Base-by-base conservation (phyloP, 2,797 vertebrate genomes). In the Simalia tracyae region DNA sequence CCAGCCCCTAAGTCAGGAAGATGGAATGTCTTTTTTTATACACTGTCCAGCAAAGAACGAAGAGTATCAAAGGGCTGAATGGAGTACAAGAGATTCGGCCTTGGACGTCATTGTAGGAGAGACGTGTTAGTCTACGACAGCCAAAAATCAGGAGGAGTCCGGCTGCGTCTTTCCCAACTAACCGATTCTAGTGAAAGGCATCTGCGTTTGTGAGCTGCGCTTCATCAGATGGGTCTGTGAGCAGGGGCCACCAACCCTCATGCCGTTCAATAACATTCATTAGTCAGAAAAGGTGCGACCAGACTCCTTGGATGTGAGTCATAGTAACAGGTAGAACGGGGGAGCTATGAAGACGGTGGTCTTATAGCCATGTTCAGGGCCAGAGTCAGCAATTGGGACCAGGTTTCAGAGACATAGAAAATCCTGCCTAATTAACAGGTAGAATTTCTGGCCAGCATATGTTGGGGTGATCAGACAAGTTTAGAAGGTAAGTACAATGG, bases 1-100 rank as follows among this genome's bases (percentile, higher is more conserved):
- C 42, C 42, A 42, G 3, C 89, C 42, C 84, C 42, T 81, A 92
- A 90, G 89, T 87, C 66, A 87, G 31, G 89, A 72, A 92, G 66
- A 64, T 56, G 85, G 85, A 84, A 84, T 64, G 84, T 56, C 87
- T n/a, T 24, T 85, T 42, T 92, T 61, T 15, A 46, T 84, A 59
- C 54, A 84, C 81, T 85, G 12, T 10, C 15, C 56, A 28, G 57
- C 28, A 36, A 76, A 36, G 63, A 50, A 92, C 46, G 85, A n/a
- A 12, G 22, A 24, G 24, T 17, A 4, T 5, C 15, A 8, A 31
- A 31, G 31, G 24, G 6, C 15, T 42, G 28, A 31, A 31, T 10
- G 64, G 14, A 59, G n/a, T 2, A 5, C 59, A 8, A 46, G 63
- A 46, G 22, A 19, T 4, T 10, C 61, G 9, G 19, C 84, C 68